Base-by-base conservation (phyloP, 2,888 invertebrate genomes). In the Danaus chrysippus region DNA sequence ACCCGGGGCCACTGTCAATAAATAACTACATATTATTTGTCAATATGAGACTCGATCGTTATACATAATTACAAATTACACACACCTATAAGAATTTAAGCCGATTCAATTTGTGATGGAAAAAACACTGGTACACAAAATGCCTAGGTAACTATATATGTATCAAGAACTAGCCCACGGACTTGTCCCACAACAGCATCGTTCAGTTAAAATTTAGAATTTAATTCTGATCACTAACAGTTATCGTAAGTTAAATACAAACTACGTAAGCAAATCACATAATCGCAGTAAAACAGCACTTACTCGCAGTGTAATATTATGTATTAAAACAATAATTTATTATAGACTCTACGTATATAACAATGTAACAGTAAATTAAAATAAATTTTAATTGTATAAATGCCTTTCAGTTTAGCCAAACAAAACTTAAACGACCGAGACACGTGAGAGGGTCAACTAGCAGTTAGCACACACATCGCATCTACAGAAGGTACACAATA, bases 301-400 rank as follows among this genome's bases (percentile, higher is more conserved):
- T 60, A 66, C 58, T 66, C 63, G 65, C 61, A 65, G 62, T 60
- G 59, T 62, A 59, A 74, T 80, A 49, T 80, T 76, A 80, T 77
- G 81, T 73, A 80, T 81, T 81, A 80, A 82, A 82, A 81, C 75
- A 88, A 87, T 88, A 87, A 89, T 85, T 87, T 88, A 87, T 82
- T 81, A 87, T 84, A 87, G 83, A 83, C 82, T 87, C 86, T 87
- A 87, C 81, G 81, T 79, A 78, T 81, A 85, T 79, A 87, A 88
- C 84, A 83, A 82, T 83, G 81, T 86, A 87, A 88, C 87, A 86
- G 82, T 82, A 78, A 79, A 79, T 78, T 83, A 84, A 84, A 83
- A 79, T 78, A 79, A 82, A 80, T 79, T 77, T 76, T 83, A 80
- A 78, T 76, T 78, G 65, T 80, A 84, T 89, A 89, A 89, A 89